Evolutionary conservation across 1,140 invertebrate genomes (phyloP).

Genomic region (Idris sp.): DNA sequence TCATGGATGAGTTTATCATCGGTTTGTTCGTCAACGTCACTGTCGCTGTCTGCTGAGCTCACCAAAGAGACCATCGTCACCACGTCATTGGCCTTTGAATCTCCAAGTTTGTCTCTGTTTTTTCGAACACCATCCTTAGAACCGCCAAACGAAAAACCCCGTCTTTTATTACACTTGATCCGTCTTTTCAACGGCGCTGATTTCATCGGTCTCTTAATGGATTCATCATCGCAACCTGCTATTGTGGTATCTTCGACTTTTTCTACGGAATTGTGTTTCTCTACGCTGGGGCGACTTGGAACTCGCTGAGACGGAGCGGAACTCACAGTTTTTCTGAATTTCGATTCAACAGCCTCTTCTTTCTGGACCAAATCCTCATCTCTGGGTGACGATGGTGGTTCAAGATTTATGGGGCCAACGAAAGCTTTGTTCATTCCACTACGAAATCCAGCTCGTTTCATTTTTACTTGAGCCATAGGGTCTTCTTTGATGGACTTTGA

Average conservation of each 20-base stretch:
- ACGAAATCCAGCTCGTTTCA: conserved; percentile 70
- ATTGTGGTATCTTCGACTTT: conserved; percentile 29
- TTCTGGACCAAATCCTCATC: background rate
- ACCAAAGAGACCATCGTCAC: conserved; percentile 80
- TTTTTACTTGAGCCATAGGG: conserved; percentile 56
- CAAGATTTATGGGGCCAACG: conserved; percentile 37
- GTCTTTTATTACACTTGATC: conserved; percentile 67
- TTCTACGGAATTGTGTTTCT: conserved; percentile 19
- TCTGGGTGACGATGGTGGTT: conserved; percentile 38
- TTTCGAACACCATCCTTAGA: conserved; percentile 56
- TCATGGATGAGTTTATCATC: conserved; percentile 74
- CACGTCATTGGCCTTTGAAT: conserved; percentile 69
- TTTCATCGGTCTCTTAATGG: conserved; percentile 66
- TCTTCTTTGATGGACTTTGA: conserved; percentile 21
- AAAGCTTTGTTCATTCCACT: conserved; percentile 71
- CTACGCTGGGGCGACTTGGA: conserved; percentile 40
- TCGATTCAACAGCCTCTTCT: background rate
- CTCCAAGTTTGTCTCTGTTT: conserved; percentile 42
- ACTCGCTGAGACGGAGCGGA: conserved; percentile 69
- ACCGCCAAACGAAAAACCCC: conserved; percentile 37
- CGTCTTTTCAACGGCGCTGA: conserved; percentile 70
- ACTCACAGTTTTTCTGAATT: conserved; percentile 60
- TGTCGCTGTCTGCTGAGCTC: conserved; percentile 79
- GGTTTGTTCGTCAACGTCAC: conserved; percentile 72
- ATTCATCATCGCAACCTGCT: conserved; percentile 32